phyloP scores from a whole-genome alignment of 2,797 vertebrate genomes.

The Lemur catta region DNA sequence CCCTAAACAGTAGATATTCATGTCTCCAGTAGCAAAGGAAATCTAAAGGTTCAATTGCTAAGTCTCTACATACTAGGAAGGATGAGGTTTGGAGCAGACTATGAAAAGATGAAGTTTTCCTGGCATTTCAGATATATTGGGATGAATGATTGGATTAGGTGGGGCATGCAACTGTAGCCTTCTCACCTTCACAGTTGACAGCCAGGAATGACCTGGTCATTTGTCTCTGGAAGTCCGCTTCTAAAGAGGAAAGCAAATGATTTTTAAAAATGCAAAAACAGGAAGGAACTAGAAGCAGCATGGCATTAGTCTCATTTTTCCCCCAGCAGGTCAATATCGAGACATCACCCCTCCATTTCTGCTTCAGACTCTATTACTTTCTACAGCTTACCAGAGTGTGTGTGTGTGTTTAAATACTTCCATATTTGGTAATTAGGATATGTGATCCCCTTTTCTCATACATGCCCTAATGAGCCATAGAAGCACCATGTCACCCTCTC shows the following conservation, averaged over 20 bases:
- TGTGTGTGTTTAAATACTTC: not conserved
- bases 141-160: not conserved
- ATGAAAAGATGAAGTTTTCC: not conserved
- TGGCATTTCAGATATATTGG: not conserved
- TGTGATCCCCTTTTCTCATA: not conserved
- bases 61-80: not conserved
- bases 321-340: not conserved
- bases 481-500: not conserved
- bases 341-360: not conserved
- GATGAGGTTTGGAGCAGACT: not conserved
- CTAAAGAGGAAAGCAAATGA: slow-evolving; percentile 7
- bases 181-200: not conserved
- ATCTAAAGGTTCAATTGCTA: not conserved
- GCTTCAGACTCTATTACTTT: not conserved
- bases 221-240: slow-evolving; percentile 40
- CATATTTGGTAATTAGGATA: not conserved
- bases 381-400: not conserved
- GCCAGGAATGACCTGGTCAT: not conserved
- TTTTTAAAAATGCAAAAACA: not conserved
- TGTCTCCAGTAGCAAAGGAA: not conserved
- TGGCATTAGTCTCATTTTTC: not conserved
- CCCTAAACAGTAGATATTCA: not conserved
- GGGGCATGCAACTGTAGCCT: not conserved
- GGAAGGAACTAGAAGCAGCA: not conserved
- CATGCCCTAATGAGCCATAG: not conserved